Conservation (phyloP, 2,797 vertebrate species). For the Remorina albescens region DNA sequence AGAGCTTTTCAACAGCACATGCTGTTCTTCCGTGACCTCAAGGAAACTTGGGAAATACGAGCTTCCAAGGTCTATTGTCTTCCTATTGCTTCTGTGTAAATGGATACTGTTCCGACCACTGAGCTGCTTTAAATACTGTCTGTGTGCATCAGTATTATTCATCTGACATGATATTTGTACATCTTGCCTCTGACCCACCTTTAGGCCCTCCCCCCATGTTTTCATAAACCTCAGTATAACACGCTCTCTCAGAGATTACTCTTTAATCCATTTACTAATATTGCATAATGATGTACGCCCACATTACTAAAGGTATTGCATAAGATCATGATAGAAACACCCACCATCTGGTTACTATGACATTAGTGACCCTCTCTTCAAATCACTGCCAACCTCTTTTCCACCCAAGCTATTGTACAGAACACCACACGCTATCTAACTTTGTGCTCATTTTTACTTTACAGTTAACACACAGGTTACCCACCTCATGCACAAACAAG, state of each 20-base stretch:
- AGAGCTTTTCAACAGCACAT: not conserved
- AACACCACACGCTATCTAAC: not conserved
- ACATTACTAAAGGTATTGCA: slow-evolving; percentile 35
- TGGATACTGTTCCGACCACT: not conserved
- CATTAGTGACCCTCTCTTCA: slow-evolving; percentile 6
- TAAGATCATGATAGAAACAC: slow-evolving; percentile 35
- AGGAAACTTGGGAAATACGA: not conserved
- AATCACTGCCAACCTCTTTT: slow-evolving; percentile 17
- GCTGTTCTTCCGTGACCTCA: not conserved
- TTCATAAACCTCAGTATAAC: slow-evolving; percentile 24
- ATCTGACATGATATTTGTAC: slow-evolving; percentile 19
- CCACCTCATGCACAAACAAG: not conserved
- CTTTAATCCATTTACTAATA: slow-evolving; percentile 47
- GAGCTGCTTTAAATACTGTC: slow-evolving; percentile 43
- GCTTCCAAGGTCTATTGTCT: not conserved
- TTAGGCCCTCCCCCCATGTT: slow-evolving; percentile 30
- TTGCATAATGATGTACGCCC: slow-evolving; percentile 47
- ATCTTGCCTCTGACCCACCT: slow-evolving; percentile 19
- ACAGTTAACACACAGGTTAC: not conserved
- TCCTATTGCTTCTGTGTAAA: slow-evolving; percentile 6
- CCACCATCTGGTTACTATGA: slow-evolving; percentile 58
- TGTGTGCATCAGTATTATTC: not conserved
- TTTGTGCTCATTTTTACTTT: not conserved
- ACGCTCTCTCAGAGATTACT: slow-evolving; percentile 41
- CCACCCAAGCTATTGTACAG: not conserved